Base-by-base conservation (phyloP, 1,140 invertebrate genomes). In the Micrasema longulum region DNA sequence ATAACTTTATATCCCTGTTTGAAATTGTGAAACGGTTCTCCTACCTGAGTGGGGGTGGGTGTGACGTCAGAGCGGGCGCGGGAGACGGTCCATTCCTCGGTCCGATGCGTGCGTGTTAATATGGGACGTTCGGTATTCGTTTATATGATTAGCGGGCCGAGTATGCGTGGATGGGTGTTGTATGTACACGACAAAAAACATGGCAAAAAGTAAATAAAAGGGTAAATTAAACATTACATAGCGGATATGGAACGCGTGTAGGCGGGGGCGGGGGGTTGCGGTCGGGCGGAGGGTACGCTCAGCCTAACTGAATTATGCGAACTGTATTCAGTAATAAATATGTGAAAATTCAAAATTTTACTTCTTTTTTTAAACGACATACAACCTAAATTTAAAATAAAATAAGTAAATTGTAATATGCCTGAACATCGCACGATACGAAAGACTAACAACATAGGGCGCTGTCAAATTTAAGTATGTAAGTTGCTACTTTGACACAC, bases 141-240 rank as follows among this genome's bases (percentile, higher is more conserved):
- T 55, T 68, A 55, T 68, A 68, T 68, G 65, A 68, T 68, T 68
- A 68, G 43, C 62, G 18, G 43, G 3, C 18, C 22, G 47, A 26
- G 72, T 62, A 66, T 55, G 69, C n/a, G 65, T 45, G 53, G 66
- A 65, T 50, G 70, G 52, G 60, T 47, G 55, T 64, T 64, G 60
- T 64, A 64, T 68, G 70, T 75, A 75, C 74, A 75, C 67, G 74
- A 75, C 74, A 75, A 75, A 75, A 75, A 75, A 75, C 74, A 72
- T 72, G 74, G 74, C 74, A 75, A 75, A 75, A 75, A 75, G 74
- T 75, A 75, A 75, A 75, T 75, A 75, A 75, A 75, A 75, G 74
- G 70, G 70, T 72, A 75, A 75, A 75, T 75, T 75, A 75, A 75
- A 75, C 74, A 75, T 75, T 75, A 75, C 74, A 75, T 75, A 72